Base-by-base conservation (phyloP, 2,113 vertebrate species). In the Clarias macrocephalus region DNA sequence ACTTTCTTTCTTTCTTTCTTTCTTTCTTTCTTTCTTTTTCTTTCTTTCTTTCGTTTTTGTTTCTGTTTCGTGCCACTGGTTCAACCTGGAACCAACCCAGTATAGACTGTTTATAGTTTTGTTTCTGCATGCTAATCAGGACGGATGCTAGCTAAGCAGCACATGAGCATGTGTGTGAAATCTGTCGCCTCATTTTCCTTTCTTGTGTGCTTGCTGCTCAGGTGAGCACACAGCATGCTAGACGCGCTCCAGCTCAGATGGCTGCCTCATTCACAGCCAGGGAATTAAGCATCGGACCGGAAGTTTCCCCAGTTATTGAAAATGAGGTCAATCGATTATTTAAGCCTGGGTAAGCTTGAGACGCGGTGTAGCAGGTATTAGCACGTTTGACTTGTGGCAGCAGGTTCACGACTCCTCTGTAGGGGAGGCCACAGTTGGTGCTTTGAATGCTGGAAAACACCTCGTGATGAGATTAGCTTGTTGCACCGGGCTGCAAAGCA, bases 271-370 rank as follows among this genome's bases (percentile, higher is more conserved):
- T 91, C 93, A 92, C 92, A 88, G 94, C 93, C 94, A 94, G 91
- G 87, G 88, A 96, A 96, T 96, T 94, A 93, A 93, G 90, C 88
- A 95, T 94, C 89, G 88, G 56, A 96, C 92, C 92, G 92, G 90
- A 95, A 95, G 94, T 88, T 92, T 91, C 91, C 94, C 92, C 93
- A 92, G 42, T 93, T 93, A 94, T 94, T 96, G 96, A 96, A 96
- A 97, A 96, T 93, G 93, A 89, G 91, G 95, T 95, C 96, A 96
- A 96, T 95, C 94, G 95, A 95, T 96, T 95, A 94, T 92, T 95
- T 92, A 93, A 94, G 93, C 93, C 91, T 92, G 75, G 91, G 90
- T 91, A 93, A 92, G 82, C 90, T 88, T 89, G 57, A 86, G 89
- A 91, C 88, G 73, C 92, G 87, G 84, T 94, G 93, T 93, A 95